phyloP scores from a whole-genome alignment of 1,140 invertebrate genomes.

The Chironomus tepperi region DNA sequence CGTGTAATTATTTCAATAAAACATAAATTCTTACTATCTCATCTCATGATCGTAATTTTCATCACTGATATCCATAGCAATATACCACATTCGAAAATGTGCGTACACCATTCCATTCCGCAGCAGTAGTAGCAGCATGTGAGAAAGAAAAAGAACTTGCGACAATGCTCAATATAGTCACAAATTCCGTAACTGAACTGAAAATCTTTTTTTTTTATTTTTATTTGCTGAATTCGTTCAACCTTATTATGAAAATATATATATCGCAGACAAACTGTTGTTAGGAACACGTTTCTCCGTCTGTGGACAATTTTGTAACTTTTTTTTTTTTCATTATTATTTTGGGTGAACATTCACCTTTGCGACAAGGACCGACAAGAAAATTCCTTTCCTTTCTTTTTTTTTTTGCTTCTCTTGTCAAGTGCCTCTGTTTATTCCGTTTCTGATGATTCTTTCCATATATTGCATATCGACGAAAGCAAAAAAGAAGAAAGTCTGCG shows the following conservation, averaged over 20 bases:
- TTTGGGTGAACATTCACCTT: not conserved
- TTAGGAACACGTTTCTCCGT: not conserved
- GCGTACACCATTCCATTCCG: not conserved
- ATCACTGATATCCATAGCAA: not conserved
- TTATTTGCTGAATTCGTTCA: not conserved
- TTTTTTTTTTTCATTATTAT: too few relatives aligned
- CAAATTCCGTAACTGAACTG: slow-evolving; percentile 17
- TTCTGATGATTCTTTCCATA: not conserved
- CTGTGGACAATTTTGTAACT: not conserved
- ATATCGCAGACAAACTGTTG: slow-evolving; percentile 18
- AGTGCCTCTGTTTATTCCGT: not conserved
- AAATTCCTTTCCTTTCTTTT: not conserved
- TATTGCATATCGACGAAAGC: not conserved
- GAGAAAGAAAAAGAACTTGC: not conserved
- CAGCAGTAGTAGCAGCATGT: not conserved
- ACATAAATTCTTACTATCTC: slow-evolving; percentile 21
- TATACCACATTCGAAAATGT: not conserved
- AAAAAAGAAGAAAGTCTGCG: not conserved
- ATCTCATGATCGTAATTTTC: not conserved
- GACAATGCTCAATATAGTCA: slow-evolving; percentile 22
- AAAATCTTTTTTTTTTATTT: not conserved
- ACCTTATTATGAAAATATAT: too few relatives aligned
- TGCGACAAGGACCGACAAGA: not conserved
- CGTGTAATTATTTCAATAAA: slow-evolving; percentile 20
- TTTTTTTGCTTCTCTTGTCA: not conserved